Percentiles rank a stretch among this genome's conserved stretches.
phyloP scores from a whole-genome alignment of 1,140 invertebrate species.

The Bursaphelenchus mucronatus region DNA sequence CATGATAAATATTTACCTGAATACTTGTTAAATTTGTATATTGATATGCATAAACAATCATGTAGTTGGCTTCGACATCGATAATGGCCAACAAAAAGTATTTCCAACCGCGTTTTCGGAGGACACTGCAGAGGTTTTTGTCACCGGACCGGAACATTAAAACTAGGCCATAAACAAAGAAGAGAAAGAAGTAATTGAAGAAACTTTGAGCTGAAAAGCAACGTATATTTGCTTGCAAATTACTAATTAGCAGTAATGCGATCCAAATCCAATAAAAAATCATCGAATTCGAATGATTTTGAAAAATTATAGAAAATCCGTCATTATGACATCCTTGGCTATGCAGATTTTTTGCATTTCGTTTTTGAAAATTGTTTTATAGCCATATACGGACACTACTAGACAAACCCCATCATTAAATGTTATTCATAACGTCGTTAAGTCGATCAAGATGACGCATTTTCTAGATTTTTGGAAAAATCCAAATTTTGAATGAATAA shows the following conservation, averaged over 20 bases:
- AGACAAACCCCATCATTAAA: too few species aligned
- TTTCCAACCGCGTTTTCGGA: slow-evolving; percentile 71
- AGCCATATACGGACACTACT: too few species aligned
- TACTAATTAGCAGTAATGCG: slow-evolving; percentile 1
- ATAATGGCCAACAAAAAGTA: slow-evolving; percentile 72
- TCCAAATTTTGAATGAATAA: neutral
- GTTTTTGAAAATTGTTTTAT: too few species aligned
- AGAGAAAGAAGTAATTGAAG: slow-evolving; percentile 56
- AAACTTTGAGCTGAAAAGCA: slow-evolving; percentile 51
- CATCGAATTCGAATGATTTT: slow-evolving; percentile 7
- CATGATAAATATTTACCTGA: slow-evolving; percentile 60
- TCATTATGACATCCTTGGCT: too few species aligned
- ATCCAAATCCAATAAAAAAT: slow-evolving; percentile 24
- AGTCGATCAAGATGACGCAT: too few species aligned
- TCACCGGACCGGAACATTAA: slow-evolving; percentile 45
- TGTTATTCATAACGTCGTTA: too few species aligned
- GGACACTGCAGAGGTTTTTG: slow-evolving; percentile 60
- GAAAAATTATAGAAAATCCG: slow-evolving; percentile 2
- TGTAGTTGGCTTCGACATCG: slow-evolving; percentile 76
- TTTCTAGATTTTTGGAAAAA: too few species aligned
- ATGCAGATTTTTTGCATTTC: too few species aligned
- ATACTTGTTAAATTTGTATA: slow-evolving; percentile 65
- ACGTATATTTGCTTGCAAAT: neutral
- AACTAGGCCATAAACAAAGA: slow-evolving; percentile 53
- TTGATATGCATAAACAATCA: slow-evolving; percentile 72